Evolutionary conservation across 1,140 invertebrate genomes (phyloP).

Genomic region (Zaprionus taronus): DNA sequence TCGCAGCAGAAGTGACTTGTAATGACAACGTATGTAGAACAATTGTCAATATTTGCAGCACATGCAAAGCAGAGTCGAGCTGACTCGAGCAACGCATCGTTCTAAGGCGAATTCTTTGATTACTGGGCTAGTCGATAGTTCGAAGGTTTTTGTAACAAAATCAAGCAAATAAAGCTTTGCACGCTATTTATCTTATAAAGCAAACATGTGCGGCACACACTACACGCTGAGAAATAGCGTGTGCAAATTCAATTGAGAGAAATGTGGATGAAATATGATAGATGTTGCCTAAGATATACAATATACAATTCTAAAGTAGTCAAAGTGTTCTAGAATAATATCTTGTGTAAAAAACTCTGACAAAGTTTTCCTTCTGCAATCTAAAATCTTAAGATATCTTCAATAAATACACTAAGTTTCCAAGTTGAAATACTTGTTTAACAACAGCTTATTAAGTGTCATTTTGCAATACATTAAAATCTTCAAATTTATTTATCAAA

Average conservation of each 20-base stretch:
- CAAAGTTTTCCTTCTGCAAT: too few species aligned
- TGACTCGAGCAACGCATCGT: slow-evolving; percentile 47
- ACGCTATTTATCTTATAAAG: slow-evolving; percentile 69
- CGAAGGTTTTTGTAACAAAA: slow-evolving; percentile 73
- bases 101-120: slow-evolving; percentile 49
- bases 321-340: too few species aligned
- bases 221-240: slow-evolving; percentile 21
- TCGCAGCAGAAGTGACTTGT: slow-evolving; percentile 56
- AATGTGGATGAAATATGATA: background rate
- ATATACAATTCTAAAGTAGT: too few species aligned
- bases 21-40: slow-evolving; percentile 43
- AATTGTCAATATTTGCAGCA: slow-evolving; percentile 77
- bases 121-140: slow-evolving; percentile 47
- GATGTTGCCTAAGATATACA: background rate
- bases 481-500: too few species aligned
- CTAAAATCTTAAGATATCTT: too few species aligned
- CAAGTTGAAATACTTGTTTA: too few species aligned
- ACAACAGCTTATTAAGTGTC: too few species aligned
- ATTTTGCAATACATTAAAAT: too few species aligned
- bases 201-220: slow-evolving; percentile 52
- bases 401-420: too few species aligned
- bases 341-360: too few species aligned
- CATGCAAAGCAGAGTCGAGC: slow-evolving; percentile 48
- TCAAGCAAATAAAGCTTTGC: slow-evolving; percentile 67
- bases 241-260: background rate